Percentiles rank a stretch among this genome's conserved stretches.
phyloP scores from a whole-genome alignment of 2,888 invertebrate genomes.

The Lasioglossum malachurum region DNA sequence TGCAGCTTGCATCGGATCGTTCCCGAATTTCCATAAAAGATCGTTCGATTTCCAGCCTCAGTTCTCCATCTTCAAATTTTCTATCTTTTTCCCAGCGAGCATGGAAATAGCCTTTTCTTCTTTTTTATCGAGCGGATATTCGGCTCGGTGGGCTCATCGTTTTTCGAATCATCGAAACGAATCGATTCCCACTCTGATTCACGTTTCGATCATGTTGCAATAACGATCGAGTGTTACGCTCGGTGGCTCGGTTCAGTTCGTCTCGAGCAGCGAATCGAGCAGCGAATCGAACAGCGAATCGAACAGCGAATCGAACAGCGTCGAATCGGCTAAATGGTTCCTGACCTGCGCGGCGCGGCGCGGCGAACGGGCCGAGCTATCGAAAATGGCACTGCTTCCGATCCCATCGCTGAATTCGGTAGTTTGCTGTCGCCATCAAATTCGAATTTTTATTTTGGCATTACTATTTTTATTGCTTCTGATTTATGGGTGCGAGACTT shows the following conservation, averaged over 20 bases:
- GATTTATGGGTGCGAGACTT: background rate
- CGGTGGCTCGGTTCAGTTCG: slow-evolving; percentile 30
- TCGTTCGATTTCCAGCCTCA: background rate
- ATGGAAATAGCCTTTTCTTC: background rate
- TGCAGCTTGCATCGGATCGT: background rate
- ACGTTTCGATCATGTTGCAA: background rate
- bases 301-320: slow-evolving; percentile 17
- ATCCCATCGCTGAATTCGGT: background rate
- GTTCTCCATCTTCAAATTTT: background rate
- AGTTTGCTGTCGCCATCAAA: background rate
- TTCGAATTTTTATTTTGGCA: background rate
- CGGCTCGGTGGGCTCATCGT: slow-evolving; percentile 2
- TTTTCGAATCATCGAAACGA: slow-evolving; percentile 13
- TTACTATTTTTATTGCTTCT: background rate
- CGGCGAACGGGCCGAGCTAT: slow-evolving; percentile 25
- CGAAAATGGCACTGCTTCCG: slow-evolving; percentile 10
- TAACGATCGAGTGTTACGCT: slow-evolving; percentile 39
- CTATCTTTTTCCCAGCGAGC: background rate
- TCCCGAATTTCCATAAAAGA: background rate
- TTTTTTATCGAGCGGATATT: background rate
- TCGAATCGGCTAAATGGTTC: slow-evolving; percentile 44
- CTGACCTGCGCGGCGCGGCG: too few relatives aligned
- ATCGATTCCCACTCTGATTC: background rate
- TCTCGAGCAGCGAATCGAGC: slow-evolving; percentile 8
- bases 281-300: slow-evolving; percentile 23